Evolutionary conservation across 2,113 vertebrate species (phyloP), one percentile per base, ranked within the genome.

Genomic region (Danio rerio): DNA sequence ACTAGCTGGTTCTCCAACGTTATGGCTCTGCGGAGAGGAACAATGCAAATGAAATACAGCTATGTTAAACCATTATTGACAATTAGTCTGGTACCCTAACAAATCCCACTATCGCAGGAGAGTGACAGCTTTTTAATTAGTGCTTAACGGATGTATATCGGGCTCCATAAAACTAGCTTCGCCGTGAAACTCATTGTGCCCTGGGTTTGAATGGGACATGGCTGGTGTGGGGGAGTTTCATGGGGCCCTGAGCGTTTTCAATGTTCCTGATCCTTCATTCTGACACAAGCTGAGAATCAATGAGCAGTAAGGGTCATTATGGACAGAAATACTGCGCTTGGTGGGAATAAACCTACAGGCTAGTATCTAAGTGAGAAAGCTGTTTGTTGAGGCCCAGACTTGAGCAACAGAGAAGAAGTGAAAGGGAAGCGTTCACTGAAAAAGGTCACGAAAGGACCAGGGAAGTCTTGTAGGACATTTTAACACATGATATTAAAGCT

Each of bases 1-100:
- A 96, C 95, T 81, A 96, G 91, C 82, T 95, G 94, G 58, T 95
- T 95, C 83, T 95, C 93, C 86, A 95, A 85, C 0, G 95, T 95
- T 91, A 96, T 94, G 84, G 94, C 92, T 92, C 95, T 96, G 76
- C 80, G 84, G n/a, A 83, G 71, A 86, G 58, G 75, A 73, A 75
- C 85, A 86, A 78, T 50, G 63, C 61, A 3, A 70, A 66, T 55
- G 52, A 73, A 80, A 85, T 18, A 68, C 15, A 53, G 74, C 45
- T 62, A 50, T 79, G 78, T 73, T 83, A 56, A 65, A 86, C 74
- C 42, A 74, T 62, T 75, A 81, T 65, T 59, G 59, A 78, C 70
- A 77, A 81, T 87, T 82, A 84, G 53, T 74, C 65, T 49, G 45
- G 69, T 45, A n/a, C n/a, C 42, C 74, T 84, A 77, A 86, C 75